Evolutionary conservation across 1,140 invertebrate genomes (phyloP).

Genomic region (Acromyrmex charruanus): DNA sequence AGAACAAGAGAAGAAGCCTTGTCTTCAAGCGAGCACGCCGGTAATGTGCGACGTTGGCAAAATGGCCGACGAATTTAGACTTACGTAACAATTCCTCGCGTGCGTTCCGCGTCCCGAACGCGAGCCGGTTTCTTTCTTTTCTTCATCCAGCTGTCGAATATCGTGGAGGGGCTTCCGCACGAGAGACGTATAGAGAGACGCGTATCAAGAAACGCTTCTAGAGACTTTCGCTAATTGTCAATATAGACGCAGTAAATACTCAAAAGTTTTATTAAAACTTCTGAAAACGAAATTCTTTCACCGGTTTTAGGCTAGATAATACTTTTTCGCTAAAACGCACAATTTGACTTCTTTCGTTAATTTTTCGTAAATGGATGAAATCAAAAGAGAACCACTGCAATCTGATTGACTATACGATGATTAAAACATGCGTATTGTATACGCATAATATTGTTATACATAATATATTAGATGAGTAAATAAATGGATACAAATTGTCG

Average conservation of each 20-base stretch:
- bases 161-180: not conserved
- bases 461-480: not conserved
- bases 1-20: not conserved
- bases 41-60: slow-evolving; percentile 77
- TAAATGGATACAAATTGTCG: not conserved
- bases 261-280: not conserved
- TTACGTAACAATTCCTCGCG: slow-evolving; percentile 81
- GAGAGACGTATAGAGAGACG: not conserved
- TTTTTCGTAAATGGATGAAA: not conserved
- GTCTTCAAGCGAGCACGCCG: not conserved
- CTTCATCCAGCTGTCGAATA: slow-evolving; percentile 44
- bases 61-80: slow-evolving; percentile 85
- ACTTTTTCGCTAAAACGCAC: not conserved
- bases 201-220: not conserved
- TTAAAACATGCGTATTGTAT: slow-evolving; percentile 11
- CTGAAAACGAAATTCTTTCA: not conserved
- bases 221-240: not conserved
- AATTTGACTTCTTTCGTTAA: not conserved
- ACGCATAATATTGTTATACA: not conserved
- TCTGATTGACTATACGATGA: not conserved
- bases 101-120: slow-evolving; percentile 69
- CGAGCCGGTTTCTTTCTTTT: slow-evolving; percentile 72
- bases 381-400: not conserved
- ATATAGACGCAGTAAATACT: not conserved
- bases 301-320: not conserved